These are phyloP conservation scores for Pteruthius melanotis DNA, from an alignment of 2,113 vertebrate genomes.

Conservation along the genomic window DNA sequence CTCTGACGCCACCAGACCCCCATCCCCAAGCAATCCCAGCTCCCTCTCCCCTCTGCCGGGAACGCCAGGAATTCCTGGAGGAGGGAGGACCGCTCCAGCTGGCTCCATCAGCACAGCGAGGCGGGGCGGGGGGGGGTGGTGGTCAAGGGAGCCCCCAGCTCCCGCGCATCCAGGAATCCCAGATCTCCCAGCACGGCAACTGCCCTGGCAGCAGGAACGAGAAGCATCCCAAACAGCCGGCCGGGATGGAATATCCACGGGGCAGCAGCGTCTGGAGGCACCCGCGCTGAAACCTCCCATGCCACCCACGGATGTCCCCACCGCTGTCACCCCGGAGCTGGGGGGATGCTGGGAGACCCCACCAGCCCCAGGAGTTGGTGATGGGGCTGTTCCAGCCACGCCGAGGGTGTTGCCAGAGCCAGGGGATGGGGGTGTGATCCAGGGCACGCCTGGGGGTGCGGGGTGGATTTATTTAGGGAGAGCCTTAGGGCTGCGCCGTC, in stretches of 20 bases:
- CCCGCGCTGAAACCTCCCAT: neutral
- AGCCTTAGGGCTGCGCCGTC: rapidly evolving
- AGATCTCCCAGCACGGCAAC: conserved; percentile 67
- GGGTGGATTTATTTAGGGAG: neutral
- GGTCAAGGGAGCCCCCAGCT: neutral
- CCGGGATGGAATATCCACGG: neutral
- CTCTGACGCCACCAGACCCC: neutral
- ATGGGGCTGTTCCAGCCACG: rapidly evolving
- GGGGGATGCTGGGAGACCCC: neutral
- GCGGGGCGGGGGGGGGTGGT: neutral
- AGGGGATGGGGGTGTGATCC: neutral
- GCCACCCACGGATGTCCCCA: neutral
- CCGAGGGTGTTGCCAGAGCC: neutral
- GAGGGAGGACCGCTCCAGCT: conserved; percentile 13
- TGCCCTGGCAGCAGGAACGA: conserved; percentile 62
- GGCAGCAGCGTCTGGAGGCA: neutral
- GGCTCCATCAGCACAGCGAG: neutral
- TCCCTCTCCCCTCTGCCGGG: neutral
- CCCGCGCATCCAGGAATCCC: conserved; percentile 55
- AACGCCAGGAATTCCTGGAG: conserved; percentile 36
- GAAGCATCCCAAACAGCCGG: conserved; percentile 65
- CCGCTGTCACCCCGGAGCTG: rapidly evolving
- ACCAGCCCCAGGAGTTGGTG: rapidly evolving
- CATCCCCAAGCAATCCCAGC: neutral
- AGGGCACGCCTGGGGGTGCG: rapidly evolving